A percentile compares a stretch with the other conserved stretches of the same genome.
Conservation (phyloP, 2,113 vertebrate genomes). For the Coreoperca whiteheadi region DNA sequence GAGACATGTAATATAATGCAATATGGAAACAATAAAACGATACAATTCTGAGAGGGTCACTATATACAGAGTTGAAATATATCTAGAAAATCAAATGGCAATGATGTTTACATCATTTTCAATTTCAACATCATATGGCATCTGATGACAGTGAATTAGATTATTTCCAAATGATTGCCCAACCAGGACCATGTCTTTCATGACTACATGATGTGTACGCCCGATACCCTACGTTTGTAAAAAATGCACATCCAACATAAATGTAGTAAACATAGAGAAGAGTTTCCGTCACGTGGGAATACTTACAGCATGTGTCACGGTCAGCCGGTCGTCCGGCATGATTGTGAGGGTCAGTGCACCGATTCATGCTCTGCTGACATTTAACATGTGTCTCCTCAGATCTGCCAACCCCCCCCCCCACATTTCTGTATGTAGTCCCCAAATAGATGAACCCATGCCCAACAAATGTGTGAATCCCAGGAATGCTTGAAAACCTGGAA, state of each 20-base stretch:
- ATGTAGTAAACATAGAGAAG: slow-evolving; percentile 60
- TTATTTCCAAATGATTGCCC: slow-evolving; percentile 75
- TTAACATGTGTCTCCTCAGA: slow-evolving; percentile 22
- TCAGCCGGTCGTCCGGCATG: slow-evolving; percentile 60
- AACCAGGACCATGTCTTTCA: slow-evolving; percentile 65
- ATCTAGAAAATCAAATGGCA: slow-evolving; percentile 86
- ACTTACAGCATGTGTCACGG: slow-evolving; percentile 32
- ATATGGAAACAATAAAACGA: slow-evolving; percentile 71
- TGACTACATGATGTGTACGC: slow-evolving; percentile 40
- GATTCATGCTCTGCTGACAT: slow-evolving; percentile 1
- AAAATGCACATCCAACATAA: slow-evolving; percentile 68
- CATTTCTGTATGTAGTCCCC: slow-evolving; percentile 15
- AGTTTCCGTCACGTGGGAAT: slow-evolving; percentile 58
- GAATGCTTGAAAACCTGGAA: slow-evolving; percentile 11
- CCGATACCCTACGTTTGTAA: slow-evolving; percentile 51
- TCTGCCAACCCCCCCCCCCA: background rate
- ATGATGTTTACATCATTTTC: slow-evolving; percentile 78
- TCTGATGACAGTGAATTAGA: slow-evolving; percentile 79
- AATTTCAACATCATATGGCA: slow-evolving; percentile 87
- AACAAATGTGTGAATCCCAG: slow-evolving; percentile 7
- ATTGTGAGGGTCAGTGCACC: slow-evolving; percentile 42
- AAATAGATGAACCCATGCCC: background rate
- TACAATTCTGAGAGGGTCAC: slow-evolving; percentile 65
- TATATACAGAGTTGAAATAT: slow-evolving; percentile 78
- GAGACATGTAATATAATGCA: slow-evolving; percentile 70